These are phyloP conservation scores for Struthidea cinerea DNA, from an alignment of 2,113 vertebrate genomes.

Conservation along the genomic window DNA sequence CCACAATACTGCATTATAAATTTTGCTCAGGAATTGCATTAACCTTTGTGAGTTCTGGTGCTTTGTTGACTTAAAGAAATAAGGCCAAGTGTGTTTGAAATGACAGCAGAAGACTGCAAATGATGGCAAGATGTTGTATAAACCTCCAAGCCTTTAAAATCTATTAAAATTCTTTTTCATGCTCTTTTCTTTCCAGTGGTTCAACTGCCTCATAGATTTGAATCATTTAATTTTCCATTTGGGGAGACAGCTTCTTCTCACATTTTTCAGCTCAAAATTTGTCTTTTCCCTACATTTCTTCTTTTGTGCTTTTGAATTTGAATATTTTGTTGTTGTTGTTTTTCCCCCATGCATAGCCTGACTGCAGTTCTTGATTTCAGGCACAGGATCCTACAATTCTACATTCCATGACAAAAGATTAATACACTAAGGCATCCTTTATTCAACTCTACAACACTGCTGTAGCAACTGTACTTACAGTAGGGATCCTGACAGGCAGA, in stretches of 20 bases:
- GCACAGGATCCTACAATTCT: not conserved
- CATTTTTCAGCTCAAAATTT: not conserved
- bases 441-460: not conserved
- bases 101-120: not conserved
- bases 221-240: not conserved
- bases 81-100: not conserved
- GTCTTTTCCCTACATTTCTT: not conserved
- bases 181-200: not conserved
- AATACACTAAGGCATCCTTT: not conserved
- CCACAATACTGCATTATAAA: not conserved
- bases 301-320: not conserved
- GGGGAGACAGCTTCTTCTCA: not conserved
- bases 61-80: conserved; percentile 1
- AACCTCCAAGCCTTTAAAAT: not conserved
- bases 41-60: not conserved
- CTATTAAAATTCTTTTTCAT: not conserved
- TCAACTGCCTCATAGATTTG: not conserved
- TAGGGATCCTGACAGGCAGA: not conserved
- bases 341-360: not conserved
- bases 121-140: not conserved
- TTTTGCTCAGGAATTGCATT: not conserved
- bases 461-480: not conserved
- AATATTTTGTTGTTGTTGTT: not conserved
- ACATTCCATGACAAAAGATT: not conserved
- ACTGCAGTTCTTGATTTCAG: not conserved